Base-by-base conservation (phyloP, 2,113 vertebrate genomes). In the Catagonus wagneri region DNA sequence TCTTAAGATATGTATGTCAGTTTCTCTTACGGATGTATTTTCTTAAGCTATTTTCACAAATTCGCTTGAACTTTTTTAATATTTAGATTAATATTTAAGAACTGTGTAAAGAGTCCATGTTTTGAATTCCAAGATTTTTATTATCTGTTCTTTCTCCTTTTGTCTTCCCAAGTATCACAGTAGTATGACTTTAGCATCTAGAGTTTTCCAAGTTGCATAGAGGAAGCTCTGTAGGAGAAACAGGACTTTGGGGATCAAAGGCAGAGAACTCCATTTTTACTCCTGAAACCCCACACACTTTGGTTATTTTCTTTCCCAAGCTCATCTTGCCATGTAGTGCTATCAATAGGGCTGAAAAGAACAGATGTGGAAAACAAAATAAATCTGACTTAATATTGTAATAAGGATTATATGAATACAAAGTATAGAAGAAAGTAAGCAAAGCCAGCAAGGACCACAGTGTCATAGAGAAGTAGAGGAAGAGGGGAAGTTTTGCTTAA, bases 401-500 rank as follows among this genome's bases (percentile, higher is more conserved):
- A 20, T 52, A 66, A 75, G 25, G 39, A 23, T 39, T 95, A 52
- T 0, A 1, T 63, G 74, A 0, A 0, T 76, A 58, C 23, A 75
- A 96, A 97, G 19, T 72, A 85, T 27, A 32, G 83, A 72, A 54
- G 39, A 69, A 95, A 93, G 27, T 76, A 72, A 97, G 83, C 84
- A 90, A 85, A 97, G 34, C 9, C 83, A 93, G 78, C 11, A 25
- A 36, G 94, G 36, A 91, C 4, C 19, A 22, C 44, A 10, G 1
- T 22, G 16, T 0, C 56, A 58, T 3, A 58, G 50, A 91, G 66
- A 72, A 92, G 74, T 63, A n/a, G 1, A 56, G 91, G 44, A 54
- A 39, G 11, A 61, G 81, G 66, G 83, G 52, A 89, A 34, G 32
- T 80, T 93, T 85, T 85, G 39, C 90, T n/a, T 84, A 36, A 94